Evolutionary conservation across 1,140 invertebrate species (phyloP).

Genomic region (Cotesia typhae): DNA sequence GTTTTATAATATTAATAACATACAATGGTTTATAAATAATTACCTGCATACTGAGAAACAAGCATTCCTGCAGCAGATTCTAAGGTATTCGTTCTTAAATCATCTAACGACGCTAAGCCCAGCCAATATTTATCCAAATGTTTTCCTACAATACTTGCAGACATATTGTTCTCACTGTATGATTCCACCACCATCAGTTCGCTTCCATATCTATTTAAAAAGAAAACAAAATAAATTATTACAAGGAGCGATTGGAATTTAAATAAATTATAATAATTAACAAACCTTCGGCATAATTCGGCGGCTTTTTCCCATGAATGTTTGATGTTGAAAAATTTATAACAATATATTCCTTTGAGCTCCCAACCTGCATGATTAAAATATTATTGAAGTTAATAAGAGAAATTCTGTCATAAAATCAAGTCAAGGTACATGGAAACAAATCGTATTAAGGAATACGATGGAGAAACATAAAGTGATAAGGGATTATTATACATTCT

Average conservation of each 20-base stretch:
- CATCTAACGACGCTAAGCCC: conserved; percentile 87
- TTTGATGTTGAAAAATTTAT: conserved; percentile 94
- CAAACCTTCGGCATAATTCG: conserved; percentile 90
- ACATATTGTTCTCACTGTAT: conserved; percentile 91
- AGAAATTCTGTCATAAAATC: neutral
- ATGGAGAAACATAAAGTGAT: neutral
- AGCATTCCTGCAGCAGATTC: conserved; percentile 91
- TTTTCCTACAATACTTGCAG: conserved; percentile 76
- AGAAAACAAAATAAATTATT: conserved; percentile 25
- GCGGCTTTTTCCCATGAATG: conserved; percentile 96
- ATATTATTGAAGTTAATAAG: neutral
- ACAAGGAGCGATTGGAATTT: neutral
- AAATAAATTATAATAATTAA: conserved; percentile 30
- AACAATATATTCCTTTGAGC: conserved; percentile 88
- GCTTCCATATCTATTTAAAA: conserved; percentile 82
- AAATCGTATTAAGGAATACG: neutral
- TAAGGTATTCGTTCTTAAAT: conserved; percentile 90
- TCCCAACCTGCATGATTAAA: conserved; percentile 80
- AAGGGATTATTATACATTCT: too few species aligned
- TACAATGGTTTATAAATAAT: conserved; percentile 35
- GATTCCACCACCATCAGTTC: conserved; percentile 89
- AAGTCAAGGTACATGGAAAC: conserved; percentile 20
- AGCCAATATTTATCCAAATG: conserved; percentile 82
- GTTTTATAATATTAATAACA: neutral
- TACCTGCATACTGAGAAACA: conserved; percentile 90